phyloP scores from a whole-genome alignment of 2,797 vertebrate species.

The Anguilla megastoma region DNA sequence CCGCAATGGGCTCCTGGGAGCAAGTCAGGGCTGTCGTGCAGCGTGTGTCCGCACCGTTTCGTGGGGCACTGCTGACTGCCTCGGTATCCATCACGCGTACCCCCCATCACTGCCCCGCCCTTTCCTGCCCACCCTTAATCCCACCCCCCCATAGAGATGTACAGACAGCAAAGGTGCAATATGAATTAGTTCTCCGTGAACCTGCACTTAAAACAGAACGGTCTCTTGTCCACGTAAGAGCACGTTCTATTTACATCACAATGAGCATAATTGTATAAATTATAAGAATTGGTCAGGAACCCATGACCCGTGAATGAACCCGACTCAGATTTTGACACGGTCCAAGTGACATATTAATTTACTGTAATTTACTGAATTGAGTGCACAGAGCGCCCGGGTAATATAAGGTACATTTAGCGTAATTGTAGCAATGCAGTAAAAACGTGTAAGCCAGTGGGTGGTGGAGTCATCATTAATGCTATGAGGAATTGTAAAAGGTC shows the following conservation, averaged over 20 bases:
- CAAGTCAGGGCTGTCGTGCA: not conserved
- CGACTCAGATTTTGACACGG: not conserved
- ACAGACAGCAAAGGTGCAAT: not conserved
- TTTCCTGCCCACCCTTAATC: not conserved
- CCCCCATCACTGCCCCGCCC: not conserved
- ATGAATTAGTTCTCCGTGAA: not conserved
- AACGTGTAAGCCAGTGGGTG: not conserved
- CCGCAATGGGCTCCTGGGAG: not conserved
- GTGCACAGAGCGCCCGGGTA: not conserved
- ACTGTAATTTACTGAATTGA: constrained; percentile 3
- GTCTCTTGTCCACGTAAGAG: too few relatives aligned
- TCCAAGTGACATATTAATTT: not conserved
- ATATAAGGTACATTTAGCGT: not conserved
- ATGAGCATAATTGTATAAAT: not conserved
- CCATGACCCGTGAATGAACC: not conserved
- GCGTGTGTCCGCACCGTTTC: not conserved
- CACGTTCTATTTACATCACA: not conserved
- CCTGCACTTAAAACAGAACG: not conserved
- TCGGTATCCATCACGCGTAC: not conserved
- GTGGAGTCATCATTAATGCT: not conserved
- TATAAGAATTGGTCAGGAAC: not conserved
- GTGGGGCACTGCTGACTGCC: not conserved
- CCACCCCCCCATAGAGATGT: not conserved
- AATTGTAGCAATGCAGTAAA: not conserved
- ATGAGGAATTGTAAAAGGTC: not conserved